These are phyloP conservation scores for Erynnis tages DNA, from an alignment of 2,888 invertebrate genomes.

Conservation along the genomic window DNA sequence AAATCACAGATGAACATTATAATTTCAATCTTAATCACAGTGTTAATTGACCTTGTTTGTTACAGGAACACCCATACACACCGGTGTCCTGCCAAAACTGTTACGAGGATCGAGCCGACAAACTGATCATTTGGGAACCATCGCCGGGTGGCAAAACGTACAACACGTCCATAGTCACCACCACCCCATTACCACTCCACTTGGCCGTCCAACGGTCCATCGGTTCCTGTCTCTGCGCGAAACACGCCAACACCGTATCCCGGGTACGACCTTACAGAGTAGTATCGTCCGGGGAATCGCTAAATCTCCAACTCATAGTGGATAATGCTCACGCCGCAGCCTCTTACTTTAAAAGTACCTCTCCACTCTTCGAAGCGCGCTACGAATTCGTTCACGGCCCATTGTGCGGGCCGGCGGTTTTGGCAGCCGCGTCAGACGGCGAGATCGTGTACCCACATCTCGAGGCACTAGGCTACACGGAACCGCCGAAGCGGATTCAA, in stretches of 20 bases:
- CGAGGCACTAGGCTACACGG: slow-evolving; percentile 87
- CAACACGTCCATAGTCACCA: slow-evolving; percentile 58
- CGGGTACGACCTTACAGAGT: slow-evolving; percentile 84
- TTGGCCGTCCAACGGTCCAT: slow-evolving; percentile 85
- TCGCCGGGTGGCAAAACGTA: slow-evolving; percentile 57
- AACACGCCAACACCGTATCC: slow-evolving; percentile 81
- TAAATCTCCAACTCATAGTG: slow-evolving; percentile 90
- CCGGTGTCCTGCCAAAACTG: slow-evolving; percentile 92
- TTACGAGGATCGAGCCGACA: slow-evolving; percentile 92
- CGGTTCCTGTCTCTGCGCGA: slow-evolving; percentile 88
- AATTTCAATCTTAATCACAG: too few relatives aligned
- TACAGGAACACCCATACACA: slow-evolving; percentile 88
- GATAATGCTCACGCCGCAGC: slow-evolving; percentile 92
- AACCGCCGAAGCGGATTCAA: slow-evolving; percentile 85
- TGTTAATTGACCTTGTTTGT: slow-evolving; percentile 32
- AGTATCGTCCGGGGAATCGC: slow-evolving; percentile 89
- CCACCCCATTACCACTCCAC: slow-evolving; percentile 79
- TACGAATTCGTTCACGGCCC: slow-evolving; percentile 96
- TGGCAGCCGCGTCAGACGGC: slow-evolving; percentile 90
- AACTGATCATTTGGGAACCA: slow-evolving; percentile 90
- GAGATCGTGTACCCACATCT: slow-evolving; percentile 94
- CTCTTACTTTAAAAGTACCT: slow-evolving; percentile 93
- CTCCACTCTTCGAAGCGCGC: slow-evolving; percentile 91
- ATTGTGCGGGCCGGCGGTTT: slow-evolving; percentile 90
- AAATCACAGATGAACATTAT: too few relatives aligned